Evolutionary conservation across 2,888 invertebrate genomes (phyloP).

Genomic region (Lysandra coridon): DNA sequence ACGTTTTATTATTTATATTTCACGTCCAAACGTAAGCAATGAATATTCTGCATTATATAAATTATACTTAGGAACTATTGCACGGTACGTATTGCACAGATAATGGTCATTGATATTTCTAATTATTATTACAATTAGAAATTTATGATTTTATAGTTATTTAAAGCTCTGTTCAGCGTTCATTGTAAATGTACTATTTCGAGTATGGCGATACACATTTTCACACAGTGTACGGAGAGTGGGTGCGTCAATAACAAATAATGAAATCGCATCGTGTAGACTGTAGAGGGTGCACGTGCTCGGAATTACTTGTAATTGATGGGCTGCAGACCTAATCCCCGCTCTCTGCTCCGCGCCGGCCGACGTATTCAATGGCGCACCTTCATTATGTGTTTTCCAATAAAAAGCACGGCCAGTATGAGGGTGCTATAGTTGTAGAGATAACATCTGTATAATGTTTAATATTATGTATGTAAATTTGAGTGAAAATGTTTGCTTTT

Average conservation of each 20-base stretch:
- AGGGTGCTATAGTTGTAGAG: slow-evolving; percentile 8
- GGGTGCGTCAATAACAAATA: slow-evolving; percentile 34
- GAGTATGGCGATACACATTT: background rate
- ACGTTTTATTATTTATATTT: background rate
- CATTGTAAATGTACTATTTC: background rate
- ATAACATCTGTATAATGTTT: background rate
- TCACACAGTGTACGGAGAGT: background rate
- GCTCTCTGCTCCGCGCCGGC: slow-evolving; percentile 58
- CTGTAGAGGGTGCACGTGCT: slow-evolving; percentile 36
- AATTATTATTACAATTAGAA: no score
- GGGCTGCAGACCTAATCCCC: slow-evolving; percentile 73
- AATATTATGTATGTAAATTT: background rate
- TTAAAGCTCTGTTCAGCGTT: background rate
- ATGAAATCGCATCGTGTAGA: slow-evolving; percentile 38
- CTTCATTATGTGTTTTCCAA: slow-evolving; percentile 21
- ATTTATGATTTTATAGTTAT: background rate
- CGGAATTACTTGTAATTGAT: slow-evolving; percentile 64
- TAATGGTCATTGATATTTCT: background rate
- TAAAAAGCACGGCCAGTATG: slow-evolving; percentile 1
- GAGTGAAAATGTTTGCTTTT: background rate
- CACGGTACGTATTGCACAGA: background rate
- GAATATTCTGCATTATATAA: background rate
- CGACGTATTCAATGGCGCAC: slow-evolving; percentile 33
- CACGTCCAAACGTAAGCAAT: slow-evolving; percentile 42
- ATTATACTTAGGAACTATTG: background rate